Evolutionary conservation across 2,797 vertebrate species (phyloP), one percentile per base, ranked within the genome.

Genomic region (Intellagama lesueurii): DNA sequence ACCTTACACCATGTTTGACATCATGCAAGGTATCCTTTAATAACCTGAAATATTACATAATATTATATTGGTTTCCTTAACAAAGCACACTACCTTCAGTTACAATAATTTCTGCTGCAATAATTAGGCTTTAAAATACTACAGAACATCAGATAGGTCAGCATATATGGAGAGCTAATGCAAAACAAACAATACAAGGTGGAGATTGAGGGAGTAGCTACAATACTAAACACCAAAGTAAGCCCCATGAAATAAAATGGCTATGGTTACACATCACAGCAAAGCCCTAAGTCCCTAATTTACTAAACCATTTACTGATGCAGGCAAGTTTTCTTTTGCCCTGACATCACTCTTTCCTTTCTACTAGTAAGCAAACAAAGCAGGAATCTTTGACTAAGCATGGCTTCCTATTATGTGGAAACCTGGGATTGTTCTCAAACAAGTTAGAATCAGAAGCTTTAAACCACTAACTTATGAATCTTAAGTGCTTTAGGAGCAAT

Each of bases 21-120:
- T 99, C 99, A 95, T 99, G 98, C 56, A 99, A 96, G 0, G 98
- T 98, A 89, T 99, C 98, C 94, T 98, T 99, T 87, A 99, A 97
- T 93, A 99, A 97, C 99, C 99, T 99, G 96, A 91, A 93, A 95
- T 0, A 93, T 83, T 84, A 96, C 93, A 78, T 52, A 94, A 85
- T 47, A 82, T 85, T 85, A 47, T 40, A 49, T 68, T 68, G 30
- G 47, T 56, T 85, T 85, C 11, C 19, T 85, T 85, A 35, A 56
- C 72, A 56, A 69, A 69, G 12, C 40, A 68, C 35, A 44, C 11
- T 26, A 3, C 3, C 14, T 28, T 19, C 47, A 28, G n/a, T 69
- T 56, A 79, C 26, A 26, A 66, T 8, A 26, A 16, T 30, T n/a
- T 16, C 40, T 64, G 35, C 19, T 73, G 28, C 2, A 85, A 49